A percentile compares a stretch with the other conserved stretches of the same genome.
phyloP scores from a whole-genome alignment of 2,113 vertebrate genomes.

The Poeciliopsis turrubarensis region DNA sequence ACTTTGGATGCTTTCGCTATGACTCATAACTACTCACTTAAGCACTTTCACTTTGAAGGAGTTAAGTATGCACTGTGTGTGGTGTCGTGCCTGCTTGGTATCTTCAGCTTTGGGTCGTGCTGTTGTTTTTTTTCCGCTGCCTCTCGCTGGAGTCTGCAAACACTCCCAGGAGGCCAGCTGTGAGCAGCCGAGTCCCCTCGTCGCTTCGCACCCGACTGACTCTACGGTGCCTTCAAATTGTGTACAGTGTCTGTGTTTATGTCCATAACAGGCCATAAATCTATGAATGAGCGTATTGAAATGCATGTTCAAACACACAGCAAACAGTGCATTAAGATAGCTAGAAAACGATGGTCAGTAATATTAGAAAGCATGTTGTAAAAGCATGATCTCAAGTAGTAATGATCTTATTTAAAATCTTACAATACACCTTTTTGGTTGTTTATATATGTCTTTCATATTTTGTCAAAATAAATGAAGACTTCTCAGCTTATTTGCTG shows the following conservation, averaged over 20 bases:
- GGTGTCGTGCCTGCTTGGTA: constrained; percentile 25
- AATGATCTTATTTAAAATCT: too few species aligned
- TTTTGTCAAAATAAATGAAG: too few species aligned
- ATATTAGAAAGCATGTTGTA: neutral
- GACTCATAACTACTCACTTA: neutral
- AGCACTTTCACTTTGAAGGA: neutral
- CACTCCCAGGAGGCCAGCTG: constrained; percentile 30
- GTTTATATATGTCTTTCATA: too few species aligned
- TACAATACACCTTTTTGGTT: too few species aligned
- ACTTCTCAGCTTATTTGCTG: too few species aligned
- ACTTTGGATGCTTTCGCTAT: neutral
- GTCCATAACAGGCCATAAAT: neutral
- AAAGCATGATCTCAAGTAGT: neutral
- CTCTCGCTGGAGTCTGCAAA: constrained; percentile 33
- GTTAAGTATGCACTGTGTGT: constrained; percentile 11
- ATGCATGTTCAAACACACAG: neutral
- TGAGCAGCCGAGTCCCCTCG: constrained; percentile 26
- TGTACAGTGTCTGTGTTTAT: neutral
- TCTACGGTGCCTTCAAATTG: neutral
- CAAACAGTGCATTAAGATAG: neutral
- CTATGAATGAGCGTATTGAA: neutral
- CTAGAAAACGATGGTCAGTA: neutral
- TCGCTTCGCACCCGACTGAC: constrained; percentile 46
- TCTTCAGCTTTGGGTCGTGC: constrained; percentile 25
- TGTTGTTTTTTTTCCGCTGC: constrained; percentile 19